These are phyloP conservation scores for Aplysina aerophoba DNA, from an alignment of 37 sponge, comb jelly and placozoan species.

Conservation along the genomic window DNA sequence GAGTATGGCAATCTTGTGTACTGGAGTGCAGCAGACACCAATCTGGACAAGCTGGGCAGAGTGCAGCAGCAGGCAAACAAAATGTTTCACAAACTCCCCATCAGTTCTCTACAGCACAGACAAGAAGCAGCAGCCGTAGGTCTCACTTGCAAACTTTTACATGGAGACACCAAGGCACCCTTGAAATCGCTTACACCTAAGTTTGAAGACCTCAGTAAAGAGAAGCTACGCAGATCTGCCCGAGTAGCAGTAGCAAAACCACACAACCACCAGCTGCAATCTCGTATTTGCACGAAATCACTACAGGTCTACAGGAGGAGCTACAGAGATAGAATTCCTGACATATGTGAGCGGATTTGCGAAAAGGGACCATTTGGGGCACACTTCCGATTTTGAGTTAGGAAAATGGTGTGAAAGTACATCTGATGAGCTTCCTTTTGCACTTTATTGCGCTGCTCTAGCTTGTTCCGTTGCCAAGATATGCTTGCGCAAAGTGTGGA, in stretches of 20 bases:
- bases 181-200: background rate
- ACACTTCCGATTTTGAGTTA: no score
- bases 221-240: background rate
- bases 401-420: no score
- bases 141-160: constrained; percentile 7
- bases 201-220: background rate
- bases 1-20: constrained; percentile 25
- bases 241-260: background rate
- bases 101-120: constrained; percentile 9
- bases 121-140: background rate
- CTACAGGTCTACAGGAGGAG: no score
- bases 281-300: no score
- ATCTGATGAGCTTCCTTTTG: no score
- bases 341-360: no score
- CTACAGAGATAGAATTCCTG: no score
- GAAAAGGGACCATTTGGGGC: no score
- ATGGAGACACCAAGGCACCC: constrained; percentile 1
- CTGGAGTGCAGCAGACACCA: constrained; percentile 8
- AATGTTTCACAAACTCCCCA: background rate
- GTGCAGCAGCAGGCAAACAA: constrained; percentile 28
- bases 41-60: background rate
- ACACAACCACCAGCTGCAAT: no score
- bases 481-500: no score
- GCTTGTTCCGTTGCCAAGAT: no score
- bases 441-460: no score